Percentiles rank a stretch among this genome's conserved stretches.
These are phyloP conservation scores for Sussaba pulchella DNA, from an alignment of 2,888 invertebrate genomes.

Conservation along the genomic window DNA sequence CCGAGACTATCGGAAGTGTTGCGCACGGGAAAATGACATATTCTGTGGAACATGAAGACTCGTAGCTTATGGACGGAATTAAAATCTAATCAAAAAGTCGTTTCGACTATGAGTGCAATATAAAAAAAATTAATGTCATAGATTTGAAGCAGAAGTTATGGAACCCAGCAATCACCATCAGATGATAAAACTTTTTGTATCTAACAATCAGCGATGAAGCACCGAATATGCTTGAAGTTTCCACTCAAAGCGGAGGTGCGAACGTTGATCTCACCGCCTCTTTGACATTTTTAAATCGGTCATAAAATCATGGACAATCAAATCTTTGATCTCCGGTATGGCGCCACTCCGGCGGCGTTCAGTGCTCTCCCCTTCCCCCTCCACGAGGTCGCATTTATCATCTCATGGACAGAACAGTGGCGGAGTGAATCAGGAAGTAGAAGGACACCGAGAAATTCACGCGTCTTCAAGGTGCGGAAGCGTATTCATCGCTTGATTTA, in stretches of 20 bases:
- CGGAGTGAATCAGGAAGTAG: constrained; percentile 63
- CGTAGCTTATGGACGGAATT: not conserved
- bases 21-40: not conserved
- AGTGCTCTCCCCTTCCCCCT: constrained; percentile 18
- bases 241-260: not conserved
- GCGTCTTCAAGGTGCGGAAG: constrained; percentile 52
- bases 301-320: constrained; percentile 26
- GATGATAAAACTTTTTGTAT: not conserved
- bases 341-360: constrained; percentile 41
- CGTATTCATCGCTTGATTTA: constrained; percentile 57
- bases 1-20: not conserved
- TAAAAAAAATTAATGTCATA: too few species aligned
- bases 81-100: too few species aligned
- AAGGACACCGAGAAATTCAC: constrained; percentile 52
- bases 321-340: constrained; percentile 33
- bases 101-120: too few species aligned
- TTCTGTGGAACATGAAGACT: not conserved
- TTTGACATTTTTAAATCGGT: constrained; percentile 7
- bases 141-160: too few species aligned
- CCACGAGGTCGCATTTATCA: constrained; percentile 63
- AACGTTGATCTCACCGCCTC: not conserved
- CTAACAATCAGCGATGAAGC: not conserved
- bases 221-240: not conserved
- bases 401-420: constrained; percentile 62
- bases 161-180: too few species aligned